Percentiles rank a stretch among this genome's conserved stretches.
These are phyloP conservation scores for Lycorma delicatula DNA, from an alignment of 1,140 invertebrate genomes.

Conservation along the genomic window DNA sequence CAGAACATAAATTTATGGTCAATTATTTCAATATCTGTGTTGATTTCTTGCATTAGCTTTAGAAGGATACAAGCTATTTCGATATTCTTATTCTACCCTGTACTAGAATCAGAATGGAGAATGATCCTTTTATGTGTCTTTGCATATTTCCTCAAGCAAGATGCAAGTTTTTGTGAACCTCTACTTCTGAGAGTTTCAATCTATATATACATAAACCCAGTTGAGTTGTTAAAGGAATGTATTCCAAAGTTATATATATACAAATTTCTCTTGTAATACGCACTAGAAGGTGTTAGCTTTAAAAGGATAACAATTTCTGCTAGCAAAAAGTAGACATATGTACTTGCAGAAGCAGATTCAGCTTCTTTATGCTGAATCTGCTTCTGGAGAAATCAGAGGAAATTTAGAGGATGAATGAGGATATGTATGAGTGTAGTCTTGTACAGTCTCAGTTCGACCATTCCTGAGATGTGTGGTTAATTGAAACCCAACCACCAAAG, in stretches of 20 bases:
- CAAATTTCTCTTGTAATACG: slow-evolving; percentile 30
- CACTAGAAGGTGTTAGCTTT: slow-evolving; percentile 26
- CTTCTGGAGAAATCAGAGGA: too few relatives aligned
- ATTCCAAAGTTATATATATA: slow-evolving; percentile 27
- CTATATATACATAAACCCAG: slow-evolving; percentile 27
- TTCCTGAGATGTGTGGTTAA: too few relatives aligned
- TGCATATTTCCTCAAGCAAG: slow-evolving; percentile 25
- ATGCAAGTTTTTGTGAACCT: slow-evolving; percentile 26
- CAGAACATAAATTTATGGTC: too few relatives aligned
- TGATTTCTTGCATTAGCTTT: background rate
- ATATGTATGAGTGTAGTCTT: too few relatives aligned
- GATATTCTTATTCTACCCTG: slow-evolving; percentile 22
- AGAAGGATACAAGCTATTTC: slow-evolving; percentile 17
- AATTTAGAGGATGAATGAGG: too few relatives aligned
- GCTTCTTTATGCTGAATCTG: slow-evolving; percentile 20
- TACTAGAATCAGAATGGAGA: slow-evolving; percentile 17
- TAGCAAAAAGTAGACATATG: slow-evolving; percentile 27
- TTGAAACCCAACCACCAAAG: too few relatives aligned
- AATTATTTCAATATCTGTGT: too few relatives aligned
- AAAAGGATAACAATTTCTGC: slow-evolving; percentile 24
- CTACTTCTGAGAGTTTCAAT: slow-evolving; percentile 27
- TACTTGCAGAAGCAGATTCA: slow-evolving; percentile 17
- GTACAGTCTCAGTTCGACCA: too few relatives aligned
- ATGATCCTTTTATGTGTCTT: slow-evolving; percentile 19
- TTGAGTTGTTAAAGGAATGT: slow-evolving; percentile 21